phyloP scores from a whole-genome alignment of 2,113 vertebrate genomes.

The Pungitius pungitius region DNA sequence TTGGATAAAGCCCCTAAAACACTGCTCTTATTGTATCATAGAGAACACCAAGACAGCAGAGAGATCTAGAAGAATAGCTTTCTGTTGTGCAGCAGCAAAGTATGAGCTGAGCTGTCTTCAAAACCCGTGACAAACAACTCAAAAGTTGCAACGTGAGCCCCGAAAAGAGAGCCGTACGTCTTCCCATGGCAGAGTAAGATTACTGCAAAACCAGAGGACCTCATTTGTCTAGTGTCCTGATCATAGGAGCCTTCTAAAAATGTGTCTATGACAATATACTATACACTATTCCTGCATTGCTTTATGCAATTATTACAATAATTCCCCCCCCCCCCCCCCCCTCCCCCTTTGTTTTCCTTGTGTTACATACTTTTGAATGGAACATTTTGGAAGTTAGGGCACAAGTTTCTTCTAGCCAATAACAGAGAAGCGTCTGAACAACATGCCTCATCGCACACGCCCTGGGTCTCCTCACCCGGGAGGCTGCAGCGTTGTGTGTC shows the following conservation, averaged over 20 bases:
- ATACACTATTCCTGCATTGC: not conserved
- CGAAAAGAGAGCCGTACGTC: conserved; percentile 41
- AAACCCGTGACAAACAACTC: conserved; percentile 51
- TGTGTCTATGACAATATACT: not conserved
- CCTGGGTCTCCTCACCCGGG: too few species aligned
- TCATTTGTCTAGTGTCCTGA: not conserved
- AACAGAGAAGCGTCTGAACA: conserved; percentile 5
- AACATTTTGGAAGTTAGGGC: not conserved
- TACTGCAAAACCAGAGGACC: not conserved
- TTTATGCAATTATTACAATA: not conserved
- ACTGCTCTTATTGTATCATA: conserved; percentile 56
- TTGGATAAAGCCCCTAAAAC: conserved; percentile 46
- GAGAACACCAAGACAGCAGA: conserved; percentile 56
- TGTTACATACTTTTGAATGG: not conserved
- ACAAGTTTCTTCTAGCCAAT: not conserved
- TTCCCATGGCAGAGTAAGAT: conserved; percentile 14
- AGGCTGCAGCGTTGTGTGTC: conserved; percentile 47
- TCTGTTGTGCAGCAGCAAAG: conserved; percentile 32
- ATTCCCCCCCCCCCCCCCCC: not conserved
- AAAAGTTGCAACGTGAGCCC: conserved; percentile 32
- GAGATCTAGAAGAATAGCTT: conserved; percentile 30
- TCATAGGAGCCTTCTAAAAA: not conserved
- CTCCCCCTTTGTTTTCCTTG: not conserved
- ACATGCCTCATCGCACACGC: not conserved
- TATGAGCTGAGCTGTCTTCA: conserved; percentile 56